Evolutionary conservation across 2,113 vertebrate species (phyloP).

Genomic region (Pterocles gutturalis): DNA sequence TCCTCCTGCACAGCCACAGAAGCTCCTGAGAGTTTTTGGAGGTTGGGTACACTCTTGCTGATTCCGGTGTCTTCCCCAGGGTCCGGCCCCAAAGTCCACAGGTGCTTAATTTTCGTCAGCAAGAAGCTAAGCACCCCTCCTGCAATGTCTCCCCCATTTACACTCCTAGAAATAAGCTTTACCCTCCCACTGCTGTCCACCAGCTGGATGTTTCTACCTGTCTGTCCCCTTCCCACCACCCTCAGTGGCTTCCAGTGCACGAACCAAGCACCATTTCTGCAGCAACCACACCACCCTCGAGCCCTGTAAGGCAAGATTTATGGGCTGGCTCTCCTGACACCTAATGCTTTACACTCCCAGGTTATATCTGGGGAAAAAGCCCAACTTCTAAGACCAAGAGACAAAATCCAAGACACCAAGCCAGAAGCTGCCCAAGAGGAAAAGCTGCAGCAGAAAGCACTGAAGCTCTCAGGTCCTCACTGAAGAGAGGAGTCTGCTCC

Average conservation of each 20-base stretch:
- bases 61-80: neutral
- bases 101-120: neutral
- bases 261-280: neutral
- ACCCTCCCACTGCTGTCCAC: neutral
- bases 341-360: neutral
- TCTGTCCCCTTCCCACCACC: rapidly evolving
- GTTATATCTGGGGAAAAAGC: neutral
- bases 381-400: neutral
- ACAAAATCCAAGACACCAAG: neutral
- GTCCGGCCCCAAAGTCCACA: rapidly evolving
- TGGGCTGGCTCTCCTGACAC: neutral
- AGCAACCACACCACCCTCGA: neutral
- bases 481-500: neutral
- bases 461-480: neutral
- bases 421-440: neutral
- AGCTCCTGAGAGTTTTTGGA: neutral
- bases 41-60: neutral
- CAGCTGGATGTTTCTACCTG: neutral
- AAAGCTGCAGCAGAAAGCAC: neutral
- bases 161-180: neutral
- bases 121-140: neutral
- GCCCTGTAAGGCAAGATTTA: too few species aligned
- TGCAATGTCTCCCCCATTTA: neutral
- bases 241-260: neutral
- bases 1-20: neutral